These are phyloP conservation scores for Papilio polytes DNA, from an alignment of 1,140 invertebrate genomes.

Conservation along the genomic window DNA sequence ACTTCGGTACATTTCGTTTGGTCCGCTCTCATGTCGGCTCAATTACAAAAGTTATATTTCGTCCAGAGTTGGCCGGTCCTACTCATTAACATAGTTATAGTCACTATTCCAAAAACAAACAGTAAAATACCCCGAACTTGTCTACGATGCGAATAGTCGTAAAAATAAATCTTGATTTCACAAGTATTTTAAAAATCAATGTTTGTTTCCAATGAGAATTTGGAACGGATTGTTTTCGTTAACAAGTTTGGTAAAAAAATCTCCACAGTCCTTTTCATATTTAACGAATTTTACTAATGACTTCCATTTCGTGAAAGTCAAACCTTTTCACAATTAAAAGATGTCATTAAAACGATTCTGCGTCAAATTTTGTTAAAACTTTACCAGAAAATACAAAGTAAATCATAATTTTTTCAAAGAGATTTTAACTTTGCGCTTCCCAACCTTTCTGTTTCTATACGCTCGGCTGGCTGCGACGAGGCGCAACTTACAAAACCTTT, in stretches of 20 bases:
- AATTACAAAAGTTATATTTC: constrained; percentile 5
- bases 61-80: neutral
- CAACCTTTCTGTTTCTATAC: neutral
- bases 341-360: neutral
- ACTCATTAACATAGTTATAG: neutral
- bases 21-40: neutral
- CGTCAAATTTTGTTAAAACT: constrained; percentile 6
- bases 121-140: neutral
- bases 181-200: neutral
- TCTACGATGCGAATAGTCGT: neutral
- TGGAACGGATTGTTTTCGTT: neutral
- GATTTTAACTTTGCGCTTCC: neutral
- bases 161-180: neutral
- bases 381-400: neutral
- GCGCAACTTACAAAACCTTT: neutral
- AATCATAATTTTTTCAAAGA: neutral
- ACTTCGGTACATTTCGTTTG: neutral
- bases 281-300: neutral
- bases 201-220: neutral
- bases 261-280: neutral
- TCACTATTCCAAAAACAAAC: neutral
- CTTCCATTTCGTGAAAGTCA: neutral
- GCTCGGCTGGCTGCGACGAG: neutral
- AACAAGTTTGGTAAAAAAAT: neutral
- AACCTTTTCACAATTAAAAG: neutral